Conservation (phyloP, 2,888 invertebrate species). For the Cheilosia variabilis region DNA sequence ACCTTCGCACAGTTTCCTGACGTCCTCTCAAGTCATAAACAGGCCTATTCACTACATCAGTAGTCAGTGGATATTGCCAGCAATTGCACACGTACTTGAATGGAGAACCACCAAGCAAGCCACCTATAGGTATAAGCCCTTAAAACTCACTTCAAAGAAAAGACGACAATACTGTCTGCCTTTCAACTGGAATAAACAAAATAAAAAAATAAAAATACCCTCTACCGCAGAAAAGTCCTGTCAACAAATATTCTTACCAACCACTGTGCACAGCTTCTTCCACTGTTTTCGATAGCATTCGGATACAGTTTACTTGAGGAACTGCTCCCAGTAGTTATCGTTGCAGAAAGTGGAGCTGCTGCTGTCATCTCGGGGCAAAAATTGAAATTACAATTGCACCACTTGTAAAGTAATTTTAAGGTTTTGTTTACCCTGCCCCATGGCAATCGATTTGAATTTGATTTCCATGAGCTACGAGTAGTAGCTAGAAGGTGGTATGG, state of each 20-base stretch:
- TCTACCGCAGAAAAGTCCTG: neutral
- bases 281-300: neutral
- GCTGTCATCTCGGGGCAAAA: conserved; percentile 1
- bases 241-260: neutral
- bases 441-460: conserved; percentile 32
- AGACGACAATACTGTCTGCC: neutral
- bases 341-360: neutral
- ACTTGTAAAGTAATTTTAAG: conserved; percentile 51
- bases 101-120: neutral
- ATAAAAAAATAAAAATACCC: neutral
- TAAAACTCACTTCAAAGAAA: neutral
- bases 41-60: no score
- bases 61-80: neutral
- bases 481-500: no score
- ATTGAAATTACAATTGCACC: conserved; percentile 36
- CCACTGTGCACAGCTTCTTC: conserved; percentile 14
- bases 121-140: neutral
- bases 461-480: neutral
- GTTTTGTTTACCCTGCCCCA: conserved; percentile 38
- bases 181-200: no score
- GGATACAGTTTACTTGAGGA: conserved; percentile 6
- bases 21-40: neutral
- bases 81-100: neutral
- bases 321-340: neutral
- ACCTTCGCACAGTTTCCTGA: neutral